Base-by-base conservation (phyloP, 2,113 vertebrate species). In the Paradoxurus hermaphroditus region DNA sequence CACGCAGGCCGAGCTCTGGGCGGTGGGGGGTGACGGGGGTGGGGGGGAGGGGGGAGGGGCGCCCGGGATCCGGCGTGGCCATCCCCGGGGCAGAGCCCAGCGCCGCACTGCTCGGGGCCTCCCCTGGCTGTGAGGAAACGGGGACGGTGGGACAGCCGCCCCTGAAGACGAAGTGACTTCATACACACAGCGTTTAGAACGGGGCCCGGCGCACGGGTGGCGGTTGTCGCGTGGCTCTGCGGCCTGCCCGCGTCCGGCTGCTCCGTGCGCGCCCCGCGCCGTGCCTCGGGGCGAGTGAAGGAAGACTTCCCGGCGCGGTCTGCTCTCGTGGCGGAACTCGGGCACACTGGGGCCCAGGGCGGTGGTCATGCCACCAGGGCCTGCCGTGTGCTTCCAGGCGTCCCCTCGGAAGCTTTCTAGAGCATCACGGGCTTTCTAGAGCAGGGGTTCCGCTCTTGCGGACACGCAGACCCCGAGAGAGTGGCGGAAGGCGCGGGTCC, bases 1-100 rank as follows among this genome's bases (percentile, higher is more conserved):
- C 0, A 1, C 0, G 0, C 16, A 7, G 41, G 13, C 36, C 0
- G 4, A 4, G 27, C 29, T 46, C 68, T 36, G 7, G 56, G 77
- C 59, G 34, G 44, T 44, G 4, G 39, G 14, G 36, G 23, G 53
- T 1, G 10, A 2, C 4, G 12, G n/a, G 29, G 13, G 4, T n/a
- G n/a, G 4, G 39, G 14, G 36, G 23, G 53, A 1, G 10, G 1
- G 4, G 12, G n/a, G 29, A 13, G 4, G 77, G 65, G 6, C 4
- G 2, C 21, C 21, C 51, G 51, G 4, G 3, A 15, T 46, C 31
- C 25, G 25, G 39, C 83, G 23, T 2, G 2, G 27, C 14, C 0
- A 1, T 7, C 4, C 36, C 21, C 36, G 39, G 3, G 2, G 23
- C 1, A 1, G 12, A 11, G 49, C 19, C 78, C 9, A 0, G 56